Evolutionary conservation across 1,140 invertebrate species (phyloP).

Genomic region (Tetragnatha versicolor): DNA sequence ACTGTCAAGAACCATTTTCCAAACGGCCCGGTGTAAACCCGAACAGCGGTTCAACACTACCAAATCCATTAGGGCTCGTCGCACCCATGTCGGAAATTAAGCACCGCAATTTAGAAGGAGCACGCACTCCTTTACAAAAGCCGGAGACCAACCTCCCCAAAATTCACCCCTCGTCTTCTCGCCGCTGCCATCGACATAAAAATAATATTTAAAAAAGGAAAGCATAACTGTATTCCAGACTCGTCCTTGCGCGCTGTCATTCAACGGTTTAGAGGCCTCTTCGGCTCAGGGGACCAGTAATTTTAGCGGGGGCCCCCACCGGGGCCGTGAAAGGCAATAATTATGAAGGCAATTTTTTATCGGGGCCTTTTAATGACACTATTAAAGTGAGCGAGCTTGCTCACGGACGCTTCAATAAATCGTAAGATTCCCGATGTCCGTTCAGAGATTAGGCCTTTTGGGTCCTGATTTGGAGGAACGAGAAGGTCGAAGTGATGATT

Average conservation of each 20-base stretch:
- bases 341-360: neutral
- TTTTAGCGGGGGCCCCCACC: neutral
- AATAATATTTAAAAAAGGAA: neutral
- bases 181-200: neutral
- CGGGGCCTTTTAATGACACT: constrained; percentile 25
- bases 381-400: constrained; percentile 37
- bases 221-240: neutral
- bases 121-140: neutral
- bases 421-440: too few relatives aligned
- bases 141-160: neutral
- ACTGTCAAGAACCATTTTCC: too few relatives aligned
- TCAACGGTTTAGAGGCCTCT: neutral
- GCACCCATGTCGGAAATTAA: neutral
- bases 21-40: too few relatives aligned
- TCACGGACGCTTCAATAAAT: constrained; percentile 19
- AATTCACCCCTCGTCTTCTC: neutral
- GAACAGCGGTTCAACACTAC: neutral
- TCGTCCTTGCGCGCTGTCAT: neutral
- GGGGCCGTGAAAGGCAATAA: neutral
- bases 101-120: neutral
- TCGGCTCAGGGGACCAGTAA: neutral
- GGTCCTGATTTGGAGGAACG: too few relatives aligned
- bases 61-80: neutral
- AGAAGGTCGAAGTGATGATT: too few relatives aligned
- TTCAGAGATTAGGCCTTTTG: too few relatives aligned